These are phyloP conservation scores for Apotomis turbidana DNA, from an alignment of 2,888 invertebrate species.

Conservation along the genomic window DNA sequence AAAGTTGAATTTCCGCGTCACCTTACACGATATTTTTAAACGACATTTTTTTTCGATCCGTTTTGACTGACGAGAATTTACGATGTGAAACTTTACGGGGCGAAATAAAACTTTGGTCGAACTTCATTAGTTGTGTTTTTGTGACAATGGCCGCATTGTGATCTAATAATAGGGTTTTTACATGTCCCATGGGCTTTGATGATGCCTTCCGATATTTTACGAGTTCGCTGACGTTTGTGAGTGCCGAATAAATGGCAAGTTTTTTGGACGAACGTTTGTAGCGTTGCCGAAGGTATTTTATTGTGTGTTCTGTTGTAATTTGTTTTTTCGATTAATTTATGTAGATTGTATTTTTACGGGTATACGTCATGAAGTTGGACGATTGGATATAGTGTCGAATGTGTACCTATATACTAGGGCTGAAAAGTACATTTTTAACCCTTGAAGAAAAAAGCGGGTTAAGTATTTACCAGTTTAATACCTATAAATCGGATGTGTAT, in stretches of 20 bases:
- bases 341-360: background rate
- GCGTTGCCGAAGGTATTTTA: background rate
- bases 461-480: too few relatives aligned
- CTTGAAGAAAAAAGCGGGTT: too few relatives aligned
- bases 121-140: conserved; percentile 79
- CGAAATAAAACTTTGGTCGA: conserved; percentile 72
- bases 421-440: too few relatives aligned
- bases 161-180: conserved; percentile 62
- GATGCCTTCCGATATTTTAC: conserved; percentile 68
- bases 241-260: conserved; percentile 38
- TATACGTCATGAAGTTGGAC: too few relatives aligned
- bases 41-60: conserved; percentile 68
- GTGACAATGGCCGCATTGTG: conserved; percentile 63
- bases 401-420: too few relatives aligned
- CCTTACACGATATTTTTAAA: conserved; percentile 43
- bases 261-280: conserved; percentile 9
- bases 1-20: conserved; percentile 46
- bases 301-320: background rate
- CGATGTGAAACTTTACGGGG: conserved; percentile 77
- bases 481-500: too few relatives aligned
- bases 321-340: background rate
- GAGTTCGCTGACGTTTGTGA: conserved; percentile 39
- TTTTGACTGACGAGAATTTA: conserved; percentile 82
- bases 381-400: too few relatives aligned
- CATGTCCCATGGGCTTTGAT: conserved; percentile 59